A percentile compares a stretch with the other conserved stretches of the same genome.
These are phyloP conservation scores for Temnothorax longispinosus DNA, from an alignment of 1,140 invertebrate genomes.

Conservation along the genomic window DNA sequence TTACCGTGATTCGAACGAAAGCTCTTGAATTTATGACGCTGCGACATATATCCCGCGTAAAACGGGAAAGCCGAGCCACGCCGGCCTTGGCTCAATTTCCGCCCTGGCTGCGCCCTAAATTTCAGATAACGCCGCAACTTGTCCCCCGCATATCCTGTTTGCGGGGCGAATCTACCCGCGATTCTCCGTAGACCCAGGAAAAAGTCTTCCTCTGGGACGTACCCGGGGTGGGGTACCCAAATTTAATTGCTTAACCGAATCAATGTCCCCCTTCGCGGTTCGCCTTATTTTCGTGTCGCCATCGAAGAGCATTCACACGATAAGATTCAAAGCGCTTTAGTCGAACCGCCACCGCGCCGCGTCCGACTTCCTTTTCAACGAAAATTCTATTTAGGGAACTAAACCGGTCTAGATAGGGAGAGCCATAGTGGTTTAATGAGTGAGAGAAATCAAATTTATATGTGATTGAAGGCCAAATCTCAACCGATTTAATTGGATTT, in stretches of 20 bases:
- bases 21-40: constrained; percentile 67
- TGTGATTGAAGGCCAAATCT: background rate
- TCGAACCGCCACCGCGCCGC: background rate
- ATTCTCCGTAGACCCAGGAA: constrained; percentile 16
- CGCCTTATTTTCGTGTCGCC: constrained; percentile 14
- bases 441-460: constrained; percentile 4
- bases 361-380: background rate
- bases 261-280: background rate
- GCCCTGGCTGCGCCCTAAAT: constrained; percentile 67
- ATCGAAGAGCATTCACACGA: constrained; percentile 43
- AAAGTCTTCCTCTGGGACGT: constrained; percentile 18
- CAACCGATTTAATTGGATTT: background rate
- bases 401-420: background rate
- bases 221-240: background rate
- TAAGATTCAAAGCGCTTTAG: constrained; percentile 35
- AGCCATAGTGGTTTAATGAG: background rate
- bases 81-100: constrained; percentile 73
- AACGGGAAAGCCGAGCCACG: constrained; percentile 52
- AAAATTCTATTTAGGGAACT: constrained; percentile 22
- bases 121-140: constrained; percentile 73
- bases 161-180: constrained; percentile 29
- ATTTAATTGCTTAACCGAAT: constrained; percentile 60
- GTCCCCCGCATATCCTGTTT: constrained; percentile 68
- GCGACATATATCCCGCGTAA: constrained; percentile 60
- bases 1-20: constrained; percentile 69